Evolutionary conservation across 1,140 invertebrate species (phyloP).

Genomic region (Pseudomyrmex concolor): DNA sequence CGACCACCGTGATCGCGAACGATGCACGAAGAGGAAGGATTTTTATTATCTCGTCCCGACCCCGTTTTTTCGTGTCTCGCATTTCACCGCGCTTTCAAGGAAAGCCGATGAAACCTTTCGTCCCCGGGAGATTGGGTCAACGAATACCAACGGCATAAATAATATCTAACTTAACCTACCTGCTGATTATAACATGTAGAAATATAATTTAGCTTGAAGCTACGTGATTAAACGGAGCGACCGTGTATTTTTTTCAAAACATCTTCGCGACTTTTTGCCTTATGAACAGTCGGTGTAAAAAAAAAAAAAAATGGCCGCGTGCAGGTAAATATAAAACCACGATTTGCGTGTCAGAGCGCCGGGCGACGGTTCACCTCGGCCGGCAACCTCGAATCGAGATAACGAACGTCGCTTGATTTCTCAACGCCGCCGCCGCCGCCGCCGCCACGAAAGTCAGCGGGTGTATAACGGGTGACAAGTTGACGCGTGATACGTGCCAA

Average conservation of each 20-base stretch:
- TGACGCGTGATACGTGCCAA: conserved; percentile 71
- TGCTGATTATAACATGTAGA: neutral
- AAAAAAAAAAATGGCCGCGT: neutral
- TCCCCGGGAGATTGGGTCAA: neutral
- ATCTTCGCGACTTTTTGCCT: conserved; percentile 4
- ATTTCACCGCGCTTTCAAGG: conserved; percentile 30
- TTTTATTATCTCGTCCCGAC: conserved; percentile 59
- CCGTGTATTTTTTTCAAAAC: neutral
- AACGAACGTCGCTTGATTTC: conserved; percentile 48
- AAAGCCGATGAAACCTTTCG: conserved; percentile 43
- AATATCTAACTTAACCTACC: too few species aligned
- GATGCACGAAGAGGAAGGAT: conserved; percentile 49
- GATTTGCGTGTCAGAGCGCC: conserved; percentile 35
- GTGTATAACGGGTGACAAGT: conserved; percentile 63
- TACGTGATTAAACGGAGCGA: neutral
- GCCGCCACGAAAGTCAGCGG: neutral
- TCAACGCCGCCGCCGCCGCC: neutral
- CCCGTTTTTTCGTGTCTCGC: conserved; percentile 41
- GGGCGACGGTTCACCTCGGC: neutral
- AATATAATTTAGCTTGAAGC: neutral
- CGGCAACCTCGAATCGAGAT: conserved; percentile 39
- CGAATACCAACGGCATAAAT: too few species aligned
- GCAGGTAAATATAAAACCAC: conserved; percentile 29
- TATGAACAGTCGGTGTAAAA: neutral
- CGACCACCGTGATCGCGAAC: conserved; percentile 69